phyloP scores from a whole-genome alignment of 92 coral and sea anemone genomes.

The Zoanthus gigantus region DNA sequence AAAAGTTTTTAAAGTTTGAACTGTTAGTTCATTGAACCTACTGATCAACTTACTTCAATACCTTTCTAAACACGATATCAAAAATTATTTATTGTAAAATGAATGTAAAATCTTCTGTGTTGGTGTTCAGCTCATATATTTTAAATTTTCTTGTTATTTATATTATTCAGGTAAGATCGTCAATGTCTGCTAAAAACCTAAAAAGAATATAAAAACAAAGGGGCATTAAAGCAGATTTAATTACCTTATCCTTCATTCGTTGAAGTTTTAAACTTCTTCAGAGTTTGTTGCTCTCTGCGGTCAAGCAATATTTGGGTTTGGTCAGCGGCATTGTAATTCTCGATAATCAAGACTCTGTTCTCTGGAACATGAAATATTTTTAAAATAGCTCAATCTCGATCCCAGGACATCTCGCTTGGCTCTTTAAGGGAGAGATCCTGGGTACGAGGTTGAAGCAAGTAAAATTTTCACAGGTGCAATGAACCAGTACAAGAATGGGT shows the following conservation, averaged over 20 bases:
- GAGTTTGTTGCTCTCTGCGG: neutral
- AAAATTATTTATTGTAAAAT: too few species aligned
- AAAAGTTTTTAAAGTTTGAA: too few species aligned
- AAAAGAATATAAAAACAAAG: neutral
- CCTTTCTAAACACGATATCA: too few species aligned
- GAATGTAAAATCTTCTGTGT: too few species aligned
- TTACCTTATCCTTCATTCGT: neutral
- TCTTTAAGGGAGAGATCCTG: neutral
- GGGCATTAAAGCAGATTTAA: neutral
- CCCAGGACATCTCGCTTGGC: neutral
- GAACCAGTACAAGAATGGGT: constrained; percentile 14
- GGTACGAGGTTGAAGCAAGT: neutral
- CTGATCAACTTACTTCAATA: too few species aligned
- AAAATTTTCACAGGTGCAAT: neutral
- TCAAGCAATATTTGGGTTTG: neutral
- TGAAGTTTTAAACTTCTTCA: neutral
- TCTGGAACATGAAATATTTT: neutral
- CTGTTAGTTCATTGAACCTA: too few species aligned
- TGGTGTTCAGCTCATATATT: too few species aligned
- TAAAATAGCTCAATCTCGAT: neutral
- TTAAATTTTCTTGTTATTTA: too few species aligned
- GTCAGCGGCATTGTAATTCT: neutral
- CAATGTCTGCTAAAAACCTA: too few species aligned
- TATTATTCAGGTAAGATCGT: too few species aligned
- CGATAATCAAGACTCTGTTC: neutral